Base-by-base conservation (phyloP, 2,113 vertebrate genomes). In the Antechinus stuartii region DNA sequence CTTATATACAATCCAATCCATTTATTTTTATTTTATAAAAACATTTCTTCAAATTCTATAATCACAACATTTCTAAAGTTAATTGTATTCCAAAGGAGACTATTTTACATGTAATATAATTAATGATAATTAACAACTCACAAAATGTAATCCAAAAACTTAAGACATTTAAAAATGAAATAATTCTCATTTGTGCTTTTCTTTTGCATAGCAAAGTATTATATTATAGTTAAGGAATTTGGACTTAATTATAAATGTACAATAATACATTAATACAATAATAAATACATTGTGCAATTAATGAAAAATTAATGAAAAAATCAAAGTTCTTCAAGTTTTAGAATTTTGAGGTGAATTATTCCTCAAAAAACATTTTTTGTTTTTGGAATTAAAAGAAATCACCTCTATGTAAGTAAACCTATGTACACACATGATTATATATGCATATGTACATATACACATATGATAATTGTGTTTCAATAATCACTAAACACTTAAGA, bases 21-120 rank as follows among this genome's bases (percentile, higher is more conserved):
- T 90, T 42, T 90, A 93, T 49, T 25, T 53, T 91, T 53, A 96
- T 91, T 24, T 42, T 95, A 93, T 61, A 47, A 54, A 94, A 95
- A 12, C 5, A 49, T 5, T 95, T 89, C 94, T 42, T 92, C 47
- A 93, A 90, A 56, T 0, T 94, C 94, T 95, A 8, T 90, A 93
- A 94, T 95, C 90, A 53, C 35, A 94, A 96, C 89, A 23, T 42
- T 94, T 84, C 68, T 84, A 84, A 84, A 84, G 57, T n/a, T 76
- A 19, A 84, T 84, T 42, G 35, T 84, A 42, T 84, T 84, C 16
- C 68, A 84, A n/a, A 19, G 16, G n/a, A 84, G 19, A 84, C 42
- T n/a, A 84, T 84, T 84, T 84, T 42, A 84, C n/a, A 84, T 84
- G n/a, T 42, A 42, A 42, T 3, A 23, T 42, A 84, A 84, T 84